Conservation (phyloP, 2,113 vertebrate species). For the Notarius quadriscutis region DNA sequence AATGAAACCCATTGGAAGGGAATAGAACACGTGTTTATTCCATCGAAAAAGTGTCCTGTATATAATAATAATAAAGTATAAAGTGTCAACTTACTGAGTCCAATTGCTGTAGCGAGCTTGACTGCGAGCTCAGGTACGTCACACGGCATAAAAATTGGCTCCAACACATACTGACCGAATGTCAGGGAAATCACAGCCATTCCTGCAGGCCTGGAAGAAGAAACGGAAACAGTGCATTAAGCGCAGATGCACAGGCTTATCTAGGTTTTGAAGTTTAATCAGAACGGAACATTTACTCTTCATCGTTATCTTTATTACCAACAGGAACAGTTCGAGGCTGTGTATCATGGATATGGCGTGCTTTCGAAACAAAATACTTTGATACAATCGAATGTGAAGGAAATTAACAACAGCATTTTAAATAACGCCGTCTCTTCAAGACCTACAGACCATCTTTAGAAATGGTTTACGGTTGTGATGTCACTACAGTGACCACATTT, state of each 20-base stretch:
- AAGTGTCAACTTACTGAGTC: slow-evolving; percentile 78
- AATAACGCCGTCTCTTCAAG: no score
- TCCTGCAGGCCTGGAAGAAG: slow-evolving; percentile 80
- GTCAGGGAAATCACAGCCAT: slow-evolving; percentile 92
- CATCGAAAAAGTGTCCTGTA: no score
- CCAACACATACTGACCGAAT: slow-evolving; percentile 92
- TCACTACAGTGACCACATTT: neutral
- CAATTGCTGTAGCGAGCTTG: slow-evolving; percentile 87
- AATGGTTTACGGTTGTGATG: neutral
- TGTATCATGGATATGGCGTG: neutral
- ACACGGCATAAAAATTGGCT: slow-evolving; percentile 95
- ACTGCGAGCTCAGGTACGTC: slow-evolving; percentile 83
- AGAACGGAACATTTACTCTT: neutral
- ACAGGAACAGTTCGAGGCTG: neutral
- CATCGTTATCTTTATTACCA: neutral
- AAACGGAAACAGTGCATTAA: neutral
- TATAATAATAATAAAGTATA: no score
- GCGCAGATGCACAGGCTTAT: neutral
- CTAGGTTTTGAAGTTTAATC: neutral
- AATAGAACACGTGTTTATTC: no score
- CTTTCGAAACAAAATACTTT: no score
- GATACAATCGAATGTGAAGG: no score
- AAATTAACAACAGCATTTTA: no score
- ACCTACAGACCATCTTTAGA: neutral
- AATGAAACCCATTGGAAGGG: no score